Evolutionary conservation across 2,113 vertebrate genomes (phyloP).

Genomic region (Sander lucioperca): DNA sequence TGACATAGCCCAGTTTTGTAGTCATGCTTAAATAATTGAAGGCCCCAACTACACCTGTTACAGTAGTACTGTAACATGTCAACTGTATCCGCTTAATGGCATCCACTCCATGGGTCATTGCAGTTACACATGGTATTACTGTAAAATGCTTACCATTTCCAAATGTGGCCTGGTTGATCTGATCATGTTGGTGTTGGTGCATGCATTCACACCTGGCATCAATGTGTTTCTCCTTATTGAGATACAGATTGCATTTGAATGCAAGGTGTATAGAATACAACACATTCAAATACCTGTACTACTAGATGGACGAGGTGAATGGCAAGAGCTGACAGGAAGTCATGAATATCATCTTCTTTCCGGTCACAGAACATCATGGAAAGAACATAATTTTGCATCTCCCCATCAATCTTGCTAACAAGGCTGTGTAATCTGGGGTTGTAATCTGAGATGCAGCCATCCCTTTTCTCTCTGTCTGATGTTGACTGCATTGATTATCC

Average conservation of each 20-base stretch:
- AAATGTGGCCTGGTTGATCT: not conserved
- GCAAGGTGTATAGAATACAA: not conserved
- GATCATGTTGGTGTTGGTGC: too few relatives aligned
- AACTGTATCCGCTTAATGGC: not conserved
- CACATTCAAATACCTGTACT: not conserved
- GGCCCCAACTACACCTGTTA: not conserved
- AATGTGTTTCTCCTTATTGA: not conserved
- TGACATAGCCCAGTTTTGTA: not conserved
- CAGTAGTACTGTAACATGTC: not conserved
- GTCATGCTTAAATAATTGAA: not conserved
- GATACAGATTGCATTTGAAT: not conserved
- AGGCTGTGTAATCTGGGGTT: not conserved
- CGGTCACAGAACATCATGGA: not conserved
- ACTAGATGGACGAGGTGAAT: not conserved
- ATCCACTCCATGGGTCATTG: not conserved
- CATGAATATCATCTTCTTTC: not conserved
- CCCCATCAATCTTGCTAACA: constrained; percentile 3
- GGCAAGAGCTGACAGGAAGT: not conserved
- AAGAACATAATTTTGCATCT: not conserved
- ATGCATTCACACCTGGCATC: too few relatives aligned
- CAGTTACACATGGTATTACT: not conserved
- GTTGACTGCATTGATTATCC: constrained; percentile 19
- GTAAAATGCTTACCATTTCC: not conserved
- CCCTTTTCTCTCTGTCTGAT: not conserved
- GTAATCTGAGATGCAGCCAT: not conserved